Evolutionary conservation across 2,888 invertebrate species (phyloP).

Genomic region (Tridacna crocea): DNA sequence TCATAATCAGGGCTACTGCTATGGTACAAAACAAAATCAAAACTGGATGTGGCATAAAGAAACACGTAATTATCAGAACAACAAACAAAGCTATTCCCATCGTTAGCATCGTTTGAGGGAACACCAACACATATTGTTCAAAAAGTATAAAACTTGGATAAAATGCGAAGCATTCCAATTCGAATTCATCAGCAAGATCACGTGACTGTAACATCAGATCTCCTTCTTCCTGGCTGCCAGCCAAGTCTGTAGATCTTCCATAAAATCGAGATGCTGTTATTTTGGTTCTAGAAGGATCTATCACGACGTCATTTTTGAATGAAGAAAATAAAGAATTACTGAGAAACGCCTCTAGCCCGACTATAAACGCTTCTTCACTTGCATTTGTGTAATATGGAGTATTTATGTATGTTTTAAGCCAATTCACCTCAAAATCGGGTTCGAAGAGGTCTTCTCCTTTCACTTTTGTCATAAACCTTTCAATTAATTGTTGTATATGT

Average conservation of each 20-base stretch:
- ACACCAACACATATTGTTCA: conserved; percentile 76
- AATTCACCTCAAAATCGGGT: conserved; percentile 35
- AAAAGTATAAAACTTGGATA: conserved; percentile 71
- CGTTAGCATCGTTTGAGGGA: conserved; percentile 31
- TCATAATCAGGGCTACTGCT: conserved; percentile 72
- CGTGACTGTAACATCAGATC: conserved; percentile 70
- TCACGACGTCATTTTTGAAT: conserved; percentile 65
- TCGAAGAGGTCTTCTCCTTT: conserved; percentile 39
- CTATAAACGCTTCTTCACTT: conserved; percentile 36
- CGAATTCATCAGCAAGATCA: conserved; percentile 62
- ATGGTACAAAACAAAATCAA: conserved; percentile 68
- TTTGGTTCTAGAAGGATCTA: conserved; percentile 33
- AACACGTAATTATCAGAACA: conserved; percentile 72
- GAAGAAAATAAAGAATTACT: conserved; percentile 23
- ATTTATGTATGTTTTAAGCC: conserved; percentile 34
- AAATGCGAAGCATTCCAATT: conserved; percentile 67
- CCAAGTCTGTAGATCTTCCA: conserved; percentile 94
- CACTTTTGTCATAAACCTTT: conserved; percentile 15
- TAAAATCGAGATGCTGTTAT: conserved; percentile 91
- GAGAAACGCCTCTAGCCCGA: conserved; percentile 33
- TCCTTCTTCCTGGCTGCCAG: conserved; percentile 87
- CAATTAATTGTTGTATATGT: conserved; percentile 22
- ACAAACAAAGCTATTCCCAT: conserved; percentile 74
- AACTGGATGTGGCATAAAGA: conserved; percentile 77
- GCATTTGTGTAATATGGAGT: conserved; percentile 18